These are phyloP conservation scores for Promerops cafer DNA, from an alignment of 2,113 vertebrate genomes.

Conservation along the genomic window DNA sequence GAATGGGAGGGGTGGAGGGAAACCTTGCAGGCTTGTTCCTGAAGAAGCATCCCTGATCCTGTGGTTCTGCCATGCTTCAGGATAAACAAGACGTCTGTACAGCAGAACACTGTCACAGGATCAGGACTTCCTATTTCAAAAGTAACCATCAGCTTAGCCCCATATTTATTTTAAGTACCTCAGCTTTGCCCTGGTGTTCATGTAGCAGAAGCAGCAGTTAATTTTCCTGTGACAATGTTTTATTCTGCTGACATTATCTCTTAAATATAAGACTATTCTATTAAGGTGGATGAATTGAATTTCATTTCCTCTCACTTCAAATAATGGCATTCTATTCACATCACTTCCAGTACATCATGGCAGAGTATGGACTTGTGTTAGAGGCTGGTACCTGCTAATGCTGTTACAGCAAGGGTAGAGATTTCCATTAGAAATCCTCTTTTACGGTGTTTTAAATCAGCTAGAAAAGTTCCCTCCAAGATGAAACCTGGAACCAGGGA, in stretches of 20 bases:
- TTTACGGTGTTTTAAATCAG: constrained; percentile 23
- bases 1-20: not conserved
- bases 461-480: constrained; percentile 27
- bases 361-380: constrained; percentile 36
- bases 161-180: constrained; percentile 23
- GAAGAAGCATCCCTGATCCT: not conserved
- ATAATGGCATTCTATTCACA: constrained; percentile 59
- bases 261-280: constrained; percentile 53
- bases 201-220: constrained; percentile 37
- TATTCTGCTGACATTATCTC: constrained; percentile 58
- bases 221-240: constrained; percentile 44
- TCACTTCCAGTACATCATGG: constrained; percentile 41
- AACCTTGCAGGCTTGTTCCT: rapidly evolving
- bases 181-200: constrained; percentile 6
- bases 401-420: constrained; percentile 46
- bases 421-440: constrained; percentile 52
- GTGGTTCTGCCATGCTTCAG: not conserved
- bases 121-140: constrained; percentile 32
- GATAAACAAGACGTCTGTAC: not conserved
- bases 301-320: constrained; percentile 58
- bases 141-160: not conserved
- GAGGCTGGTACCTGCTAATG: constrained; percentile 14
- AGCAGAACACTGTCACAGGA: not conserved
- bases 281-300: constrained; percentile 62
- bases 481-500: not conserved